Evolutionary conservation across 2,113 vertebrate species (phyloP).

Genomic region (Aegypius monachus): DNA sequence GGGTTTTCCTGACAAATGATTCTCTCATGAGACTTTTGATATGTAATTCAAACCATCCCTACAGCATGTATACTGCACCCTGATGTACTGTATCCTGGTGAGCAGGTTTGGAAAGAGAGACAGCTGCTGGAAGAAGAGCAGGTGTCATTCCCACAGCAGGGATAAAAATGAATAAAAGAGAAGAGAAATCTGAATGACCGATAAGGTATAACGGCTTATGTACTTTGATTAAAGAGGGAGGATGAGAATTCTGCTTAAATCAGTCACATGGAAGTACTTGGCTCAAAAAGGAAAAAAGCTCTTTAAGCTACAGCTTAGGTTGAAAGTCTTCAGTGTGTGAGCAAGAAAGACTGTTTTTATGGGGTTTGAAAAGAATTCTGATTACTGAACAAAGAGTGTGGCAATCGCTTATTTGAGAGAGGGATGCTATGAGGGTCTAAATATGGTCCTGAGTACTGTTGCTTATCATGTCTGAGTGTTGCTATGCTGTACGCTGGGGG

Average conservation of each 20-base stretch:
- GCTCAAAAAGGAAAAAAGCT: not conserved
- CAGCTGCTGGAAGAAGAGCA: constrained; percentile 19
- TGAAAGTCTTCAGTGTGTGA: not conserved
- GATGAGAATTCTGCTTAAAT: not conserved
- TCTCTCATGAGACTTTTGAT: not conserved
- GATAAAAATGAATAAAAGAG: not conserved
- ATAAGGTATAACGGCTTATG: not conserved
- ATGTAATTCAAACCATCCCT: not conserved
- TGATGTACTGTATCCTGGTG: not conserved
- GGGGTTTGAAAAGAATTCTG: not conserved
- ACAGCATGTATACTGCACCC: not conserved
- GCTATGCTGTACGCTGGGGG: not conserved
- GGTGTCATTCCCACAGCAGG: not conserved
- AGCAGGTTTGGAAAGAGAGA: not conserved
- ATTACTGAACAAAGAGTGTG: not conserved
- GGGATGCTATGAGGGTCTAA: not conserved
- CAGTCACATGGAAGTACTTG: not conserved
- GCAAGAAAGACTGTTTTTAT: not conserved
- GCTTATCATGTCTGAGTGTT: not conserved
- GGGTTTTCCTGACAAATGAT: not conserved
- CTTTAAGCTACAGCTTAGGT: not conserved
- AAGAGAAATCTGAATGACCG: not conserved
- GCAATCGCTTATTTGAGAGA: not conserved
- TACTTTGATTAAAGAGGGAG: not conserved
- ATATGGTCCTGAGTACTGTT: not conserved